A percentile compares a stretch with the other conserved stretches of the same genome.
Conservation (phyloP, 2,113 vertebrate genomes). For the Oreotrochilus melanogaster region DNA sequence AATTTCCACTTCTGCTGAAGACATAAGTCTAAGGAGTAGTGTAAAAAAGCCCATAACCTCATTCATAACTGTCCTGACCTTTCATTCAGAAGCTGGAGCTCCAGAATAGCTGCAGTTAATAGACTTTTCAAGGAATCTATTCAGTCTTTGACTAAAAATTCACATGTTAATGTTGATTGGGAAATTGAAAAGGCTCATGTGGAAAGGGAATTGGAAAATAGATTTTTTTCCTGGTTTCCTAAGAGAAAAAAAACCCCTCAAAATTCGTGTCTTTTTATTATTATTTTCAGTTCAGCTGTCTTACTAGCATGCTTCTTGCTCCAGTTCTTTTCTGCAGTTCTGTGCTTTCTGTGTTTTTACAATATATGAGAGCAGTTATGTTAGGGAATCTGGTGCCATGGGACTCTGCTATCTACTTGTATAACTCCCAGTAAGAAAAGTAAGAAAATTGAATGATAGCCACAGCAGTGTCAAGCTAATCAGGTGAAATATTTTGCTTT, state of each 20-base stretch:
- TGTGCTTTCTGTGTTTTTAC: neutral
- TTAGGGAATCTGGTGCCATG: neutral
- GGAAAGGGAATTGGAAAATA: neutral
- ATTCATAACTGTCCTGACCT: constrained; percentile 64
- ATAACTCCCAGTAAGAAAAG: neutral
- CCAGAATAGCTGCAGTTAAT: constrained; percentile 25
- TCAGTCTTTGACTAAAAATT: constrained; percentile 33
- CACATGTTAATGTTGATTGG: neutral
- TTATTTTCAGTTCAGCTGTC: neutral
- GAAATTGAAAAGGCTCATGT: neutral
- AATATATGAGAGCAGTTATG: neutral
- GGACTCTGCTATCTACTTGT: neutral
- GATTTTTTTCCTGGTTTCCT: neutral
- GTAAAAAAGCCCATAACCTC: constrained; percentile 54
- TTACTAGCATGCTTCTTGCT: neutral
- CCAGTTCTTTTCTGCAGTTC: neutral
- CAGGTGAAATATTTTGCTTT: neutral
- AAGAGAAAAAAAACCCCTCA: neutral
- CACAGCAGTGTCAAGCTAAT: neutral
- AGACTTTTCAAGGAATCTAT: neutral
- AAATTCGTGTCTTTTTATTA: neutral
- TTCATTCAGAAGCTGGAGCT: constrained; percentile 35
- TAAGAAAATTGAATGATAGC: neutral
- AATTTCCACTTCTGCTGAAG: constrained; percentile 59
- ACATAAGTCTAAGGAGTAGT: neutral